Percentiles rank a stretch among this genome's conserved stretches.
These are phyloP conservation scores for Aphodius granarius DNA, from an alignment of 2,888 invertebrate genomes.

Conservation along the genomic window DNA sequence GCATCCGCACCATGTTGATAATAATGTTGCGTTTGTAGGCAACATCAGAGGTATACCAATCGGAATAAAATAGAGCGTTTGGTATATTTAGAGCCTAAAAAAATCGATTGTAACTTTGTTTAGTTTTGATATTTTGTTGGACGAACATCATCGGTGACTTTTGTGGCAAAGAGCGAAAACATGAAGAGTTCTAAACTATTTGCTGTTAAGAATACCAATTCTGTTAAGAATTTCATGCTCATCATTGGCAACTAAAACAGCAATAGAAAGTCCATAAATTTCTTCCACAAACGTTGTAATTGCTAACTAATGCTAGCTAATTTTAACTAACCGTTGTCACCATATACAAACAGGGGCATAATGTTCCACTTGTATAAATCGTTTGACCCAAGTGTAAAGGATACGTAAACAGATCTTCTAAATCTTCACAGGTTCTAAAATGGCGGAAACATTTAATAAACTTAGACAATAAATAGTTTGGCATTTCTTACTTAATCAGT, in stretches of 20 bases:
- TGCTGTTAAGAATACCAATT: conserved; percentile 35
- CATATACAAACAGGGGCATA: conserved; percentile 40
- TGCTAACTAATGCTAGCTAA: background rate
- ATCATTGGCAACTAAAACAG: conserved; percentile 27
- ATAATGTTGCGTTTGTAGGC: conserved; percentile 38
- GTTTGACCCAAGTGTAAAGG: conserved; percentile 39
- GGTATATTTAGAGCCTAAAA: conserved; percentile 26
- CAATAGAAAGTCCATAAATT: background rate
- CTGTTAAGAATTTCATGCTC: conserved; percentile 27
- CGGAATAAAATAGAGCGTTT: conserved; percentile 29
- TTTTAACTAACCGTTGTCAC: conserved; percentile 35
- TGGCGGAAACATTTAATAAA: background rate
- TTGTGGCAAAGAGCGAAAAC: conserved; percentile 39
- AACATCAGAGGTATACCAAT: conserved; percentile 37
- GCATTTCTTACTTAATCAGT: conserved; percentile 30
- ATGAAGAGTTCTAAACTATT: conserved; percentile 36
- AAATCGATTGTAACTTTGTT: conserved; percentile 3
- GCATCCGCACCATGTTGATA: conserved; percentile 39
- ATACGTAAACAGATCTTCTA: conserved; percentile 38
- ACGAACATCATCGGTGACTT: conserved; percentile 36
- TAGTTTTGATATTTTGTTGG: background rate
- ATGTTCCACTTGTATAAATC: conserved; percentile 37
- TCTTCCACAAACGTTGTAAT: too few relatives aligned
- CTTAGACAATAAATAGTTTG: background rate
- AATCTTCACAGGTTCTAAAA: conserved; percentile 29